phyloP scores from a whole-genome alignment of 2,888 invertebrate species.

The Drosophila paucipuncta region DNA sequence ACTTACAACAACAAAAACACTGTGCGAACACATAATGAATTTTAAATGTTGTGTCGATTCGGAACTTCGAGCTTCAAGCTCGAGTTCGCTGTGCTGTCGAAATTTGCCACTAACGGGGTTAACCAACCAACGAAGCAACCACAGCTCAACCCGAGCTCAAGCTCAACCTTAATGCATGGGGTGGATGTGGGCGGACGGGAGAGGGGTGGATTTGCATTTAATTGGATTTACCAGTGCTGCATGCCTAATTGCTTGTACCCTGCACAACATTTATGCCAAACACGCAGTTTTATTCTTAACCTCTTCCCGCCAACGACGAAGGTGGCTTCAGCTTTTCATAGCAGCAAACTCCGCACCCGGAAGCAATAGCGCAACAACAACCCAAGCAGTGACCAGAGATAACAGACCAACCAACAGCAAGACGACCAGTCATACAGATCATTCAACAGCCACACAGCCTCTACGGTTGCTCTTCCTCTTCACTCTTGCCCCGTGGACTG shows the following conservation, averaged over 20 bases:
- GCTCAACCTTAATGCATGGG: neutral
- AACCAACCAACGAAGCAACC: conserved; percentile 45
- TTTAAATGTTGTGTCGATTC: conserved; percentile 49
- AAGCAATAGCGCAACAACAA: conserved; percentile 56
- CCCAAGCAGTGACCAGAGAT: conserved; percentile 27
- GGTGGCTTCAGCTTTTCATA: conserved; percentile 1
- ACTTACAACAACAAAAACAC: conserved; percentile 34
- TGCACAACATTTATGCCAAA: conserved; percentile 29
- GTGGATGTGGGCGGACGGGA: neutral
- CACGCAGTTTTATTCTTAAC: conserved; percentile 30
- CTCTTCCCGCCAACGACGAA: neutral
- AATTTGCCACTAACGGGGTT: conserved; percentile 63
- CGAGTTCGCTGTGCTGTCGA: conserved; percentile 56
- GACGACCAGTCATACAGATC: conserved; percentile 23
- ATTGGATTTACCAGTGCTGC: conserved; percentile 71
- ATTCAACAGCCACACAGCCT: neutral
- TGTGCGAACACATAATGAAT: conserved; percentile 65
- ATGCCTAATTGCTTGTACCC: conserved; percentile 41
- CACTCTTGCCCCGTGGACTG: neutral
- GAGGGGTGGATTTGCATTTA: conserved; percentile 50
- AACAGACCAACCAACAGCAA: conserved; percentile 46
- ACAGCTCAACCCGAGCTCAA: conserved; percentile 9
- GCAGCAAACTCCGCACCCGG: conserved; percentile 43
- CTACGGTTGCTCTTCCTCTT: neutral
- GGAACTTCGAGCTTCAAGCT: neutral